Base-by-base conservation (phyloP, 2,797 vertebrate species). In the Pseudomugil tenellus region DNA sequence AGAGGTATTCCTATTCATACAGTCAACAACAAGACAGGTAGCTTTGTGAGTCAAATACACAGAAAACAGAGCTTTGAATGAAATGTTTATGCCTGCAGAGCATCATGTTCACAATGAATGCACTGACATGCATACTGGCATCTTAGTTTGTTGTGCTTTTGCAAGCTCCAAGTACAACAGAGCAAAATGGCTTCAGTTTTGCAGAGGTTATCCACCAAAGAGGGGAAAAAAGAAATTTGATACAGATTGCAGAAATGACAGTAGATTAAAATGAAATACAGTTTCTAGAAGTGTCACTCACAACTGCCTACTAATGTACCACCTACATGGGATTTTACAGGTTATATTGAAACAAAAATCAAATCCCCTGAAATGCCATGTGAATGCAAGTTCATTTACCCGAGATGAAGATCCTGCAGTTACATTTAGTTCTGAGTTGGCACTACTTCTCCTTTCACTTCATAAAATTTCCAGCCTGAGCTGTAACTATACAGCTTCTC, bases 381-480 rank as follows among this genome's bases (percentile, higher is more conserved):
- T 21, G 1, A 32, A 21, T 34, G n/a, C 37, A 54, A 35, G 25
- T 63, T 64, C 53, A 49, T 58, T 37, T 59, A 35, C 41, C 34
- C 49, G 57, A 63, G 23, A 35, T 31, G 32, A 39, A 34, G 19
- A 19, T 58, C 29, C 28, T 23, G 34, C 25, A 3, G 13, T 46
- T 53, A 35, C n/a, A 41, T 39, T 74, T 25, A 3, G 39, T 60
- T 69, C 62, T 31, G 21, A 26, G 23, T 59, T 71, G 25, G 19
- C 51, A 21, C 17, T 3, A 19, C 51, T 54, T 60, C 39, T 69
- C 37, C 65, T 78, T 81, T 75, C 51, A 34, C 56, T 54, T 58
- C 34, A 62, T 46, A 25, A 56, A 21, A 16, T 80, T 67, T 76
- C 58, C 59, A 73, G 69, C 61, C 41, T 35, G 63, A 58, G 41